These are phyloP conservation scores for Ethmia dodecea DNA, from an alignment of 2,888 invertebrate species.

Conservation along the genomic window DNA sequence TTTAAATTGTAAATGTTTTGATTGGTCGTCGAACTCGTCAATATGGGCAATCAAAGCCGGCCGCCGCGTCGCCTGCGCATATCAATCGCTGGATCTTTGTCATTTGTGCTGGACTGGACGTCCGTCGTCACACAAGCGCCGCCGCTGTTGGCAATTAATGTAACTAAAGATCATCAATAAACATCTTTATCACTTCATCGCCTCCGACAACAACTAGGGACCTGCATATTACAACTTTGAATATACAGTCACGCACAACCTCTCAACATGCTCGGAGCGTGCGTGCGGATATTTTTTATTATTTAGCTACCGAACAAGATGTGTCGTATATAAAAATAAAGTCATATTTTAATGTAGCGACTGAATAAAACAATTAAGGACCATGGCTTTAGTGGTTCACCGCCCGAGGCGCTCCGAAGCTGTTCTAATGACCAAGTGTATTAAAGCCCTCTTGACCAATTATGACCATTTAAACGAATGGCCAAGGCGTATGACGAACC, in stretches of 20 bases:
- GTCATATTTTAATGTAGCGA: slow-evolving; percentile 20
- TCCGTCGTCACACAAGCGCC: slow-evolving; percentile 59
- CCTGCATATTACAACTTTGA: slow-evolving; percentile 54
- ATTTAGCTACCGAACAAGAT: slow-evolving; percentile 32
- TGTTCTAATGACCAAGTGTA: slow-evolving; percentile 55
- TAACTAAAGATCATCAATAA: slow-evolving; percentile 73
- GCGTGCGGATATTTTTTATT: slow-evolving; percentile 28
- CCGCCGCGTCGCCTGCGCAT: slow-evolving; percentile 48
- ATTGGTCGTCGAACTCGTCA: slow-evolving; percentile 65
- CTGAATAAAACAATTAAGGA: slow-evolving; percentile 25
- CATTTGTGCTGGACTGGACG: slow-evolving; percentile 58
- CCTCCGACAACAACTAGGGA: slow-evolving; percentile 60
- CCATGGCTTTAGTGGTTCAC: slow-evolving; percentile 14
- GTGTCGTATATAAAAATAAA: slow-evolving; percentile 24
- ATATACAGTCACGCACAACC: slow-evolving; percentile 65
- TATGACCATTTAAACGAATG: slow-evolving; percentile 68
- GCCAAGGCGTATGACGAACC: slow-evolving; percentile 53
- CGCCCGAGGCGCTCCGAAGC: slow-evolving; percentile 20
- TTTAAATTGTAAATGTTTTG: slow-evolving; percentile 49
- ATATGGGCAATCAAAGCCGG: slow-evolving; percentile 55
- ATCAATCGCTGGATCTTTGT: slow-evolving; percentile 67
- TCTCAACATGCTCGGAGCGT: slow-evolving; percentile 40
- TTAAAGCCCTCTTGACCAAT: slow-evolving; percentile 58
- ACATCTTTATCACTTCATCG: slow-evolving; percentile 75
- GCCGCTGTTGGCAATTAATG: slow-evolving; percentile 73